Conservation (phyloP, 2,888 invertebrate genomes). For the Volucella inflata region DNA sequence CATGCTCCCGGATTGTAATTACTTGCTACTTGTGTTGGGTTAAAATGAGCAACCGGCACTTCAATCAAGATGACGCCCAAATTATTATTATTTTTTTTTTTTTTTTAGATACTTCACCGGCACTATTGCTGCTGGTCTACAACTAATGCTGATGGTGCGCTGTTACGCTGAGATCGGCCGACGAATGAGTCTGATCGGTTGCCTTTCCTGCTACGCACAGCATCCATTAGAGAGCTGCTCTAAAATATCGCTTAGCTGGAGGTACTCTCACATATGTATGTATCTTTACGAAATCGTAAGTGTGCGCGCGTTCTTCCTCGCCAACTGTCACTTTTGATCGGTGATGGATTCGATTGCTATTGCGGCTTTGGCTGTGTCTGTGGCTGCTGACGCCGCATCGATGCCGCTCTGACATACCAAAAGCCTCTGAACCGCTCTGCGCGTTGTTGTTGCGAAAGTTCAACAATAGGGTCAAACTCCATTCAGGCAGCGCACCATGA, state of each 20-base stretch:
- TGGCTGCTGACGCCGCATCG: neutral
- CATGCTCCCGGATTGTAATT: slow-evolving; percentile 77
- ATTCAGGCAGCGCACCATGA: slow-evolving; percentile 50
- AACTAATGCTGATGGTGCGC: neutral
- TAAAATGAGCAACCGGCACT: slow-evolving; percentile 71
- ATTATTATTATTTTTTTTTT: too few relatives aligned
- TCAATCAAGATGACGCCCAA: slow-evolving; percentile 70
- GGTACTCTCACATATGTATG: too few relatives aligned
- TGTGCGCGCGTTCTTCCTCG: slow-evolving; percentile 50
- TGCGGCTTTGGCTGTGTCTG: slow-evolving; percentile 4
- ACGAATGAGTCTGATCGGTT: neutral
- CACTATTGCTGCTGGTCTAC: slow-evolving; percentile 22
- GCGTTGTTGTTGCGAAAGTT: slow-evolving; percentile 67
- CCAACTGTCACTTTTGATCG: slow-evolving; percentile 71
- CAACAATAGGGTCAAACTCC: slow-evolving; percentile 67
- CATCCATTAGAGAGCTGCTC: slow-evolving; percentile 51
- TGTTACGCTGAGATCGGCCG: neutral
- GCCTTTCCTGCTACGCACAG: neutral
- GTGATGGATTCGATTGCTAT: slow-evolving; percentile 61
- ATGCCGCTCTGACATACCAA: neutral
- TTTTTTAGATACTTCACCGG: slow-evolving; percentile 53
- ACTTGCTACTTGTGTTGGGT: slow-evolving; percentile 78
- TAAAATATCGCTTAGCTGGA: slow-evolving; percentile 53
- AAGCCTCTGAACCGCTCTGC: too few relatives aligned
- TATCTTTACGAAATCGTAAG: neutral